phyloP scores from a whole-genome alignment of 2,888 invertebrate species.

The Rotaria sp. region DNA sequence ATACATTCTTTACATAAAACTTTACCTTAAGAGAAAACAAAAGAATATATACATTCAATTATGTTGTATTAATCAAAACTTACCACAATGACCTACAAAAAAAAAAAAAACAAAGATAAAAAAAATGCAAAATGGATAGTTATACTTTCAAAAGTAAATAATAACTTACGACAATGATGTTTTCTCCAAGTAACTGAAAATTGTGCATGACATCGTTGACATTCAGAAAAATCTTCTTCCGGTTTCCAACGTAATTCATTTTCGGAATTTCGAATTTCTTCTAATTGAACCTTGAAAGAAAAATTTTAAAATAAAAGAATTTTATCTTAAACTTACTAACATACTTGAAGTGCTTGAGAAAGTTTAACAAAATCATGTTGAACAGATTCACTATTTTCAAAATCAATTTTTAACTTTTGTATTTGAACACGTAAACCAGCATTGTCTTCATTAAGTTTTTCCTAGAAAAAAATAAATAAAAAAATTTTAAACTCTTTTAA shows the following conservation, averaged over 20 bases:
- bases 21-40: conserved; percentile 67
- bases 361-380: conserved; percentile 94
- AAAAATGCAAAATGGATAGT: neutral
- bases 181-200: conserved; percentile 67
- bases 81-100: neutral
- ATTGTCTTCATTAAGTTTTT: neutral
- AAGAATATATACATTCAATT: neutral
- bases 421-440: conserved; percentile 43
- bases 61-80: neutral
- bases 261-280: conserved; percentile 85
- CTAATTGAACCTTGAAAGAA: conserved; percentile 67
- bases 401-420: conserved; percentile 52
- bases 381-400: conserved; percentile 83
- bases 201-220: conserved; percentile 70
- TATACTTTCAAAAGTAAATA: conserved; percentile 62
- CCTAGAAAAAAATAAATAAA: neutral
- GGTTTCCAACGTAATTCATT: conserved; percentile 96
- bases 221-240: conserved; percentile 84
- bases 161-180: conserved; percentile 60
- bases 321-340: neutral
- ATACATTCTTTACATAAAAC: conserved; percentile 83
- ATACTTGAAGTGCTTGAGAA: conserved; percentile 81
- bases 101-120: neutral
- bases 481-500: too few relatives aligned
- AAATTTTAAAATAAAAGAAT: neutral